Evolutionary conservation across 2,797 vertebrate genomes (phyloP).

Genomic region (Fringilla coelebs): DNA sequence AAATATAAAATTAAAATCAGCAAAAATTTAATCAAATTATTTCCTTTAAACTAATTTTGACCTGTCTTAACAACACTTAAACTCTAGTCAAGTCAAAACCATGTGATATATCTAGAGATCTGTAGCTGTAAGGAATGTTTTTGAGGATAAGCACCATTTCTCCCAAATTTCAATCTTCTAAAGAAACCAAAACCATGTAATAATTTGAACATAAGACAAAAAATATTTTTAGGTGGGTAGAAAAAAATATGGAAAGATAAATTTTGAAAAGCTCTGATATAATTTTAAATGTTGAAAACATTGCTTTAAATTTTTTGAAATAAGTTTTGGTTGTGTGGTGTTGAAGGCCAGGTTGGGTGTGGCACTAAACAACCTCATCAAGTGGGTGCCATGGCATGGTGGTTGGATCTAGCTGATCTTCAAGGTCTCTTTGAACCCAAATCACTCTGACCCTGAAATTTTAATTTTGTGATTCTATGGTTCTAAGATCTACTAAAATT

Average conservation of each 20-base stretch:
- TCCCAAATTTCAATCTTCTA: neutral
- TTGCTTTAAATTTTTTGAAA: neutral
- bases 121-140: neutral
- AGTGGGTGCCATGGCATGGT: neutral
- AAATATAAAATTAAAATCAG: neutral
- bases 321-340: neutral
- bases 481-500: neutral
- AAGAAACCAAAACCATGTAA: neutral
- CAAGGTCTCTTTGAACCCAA: neutral
- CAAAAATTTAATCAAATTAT: neutral
- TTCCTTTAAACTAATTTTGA: neutral
- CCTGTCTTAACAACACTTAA: neutral
- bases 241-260: neutral
- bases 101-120: fast-evolving
- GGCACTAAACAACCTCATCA: neutral
- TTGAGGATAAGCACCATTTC: neutral
- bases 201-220: neutral
- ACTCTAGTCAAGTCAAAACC: neutral
- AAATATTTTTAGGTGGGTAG: neutral
- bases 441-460: neutral
- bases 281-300: neutral
- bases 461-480: neutral
- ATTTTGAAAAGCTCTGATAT: neutral
- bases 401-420: neutral
- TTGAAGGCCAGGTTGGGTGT: neutral